These are phyloP conservation scores for Machaerirhynchus nigripectus DNA, from an alignment of 2,113 vertebrate genomes.

Conservation along the genomic window DNA sequence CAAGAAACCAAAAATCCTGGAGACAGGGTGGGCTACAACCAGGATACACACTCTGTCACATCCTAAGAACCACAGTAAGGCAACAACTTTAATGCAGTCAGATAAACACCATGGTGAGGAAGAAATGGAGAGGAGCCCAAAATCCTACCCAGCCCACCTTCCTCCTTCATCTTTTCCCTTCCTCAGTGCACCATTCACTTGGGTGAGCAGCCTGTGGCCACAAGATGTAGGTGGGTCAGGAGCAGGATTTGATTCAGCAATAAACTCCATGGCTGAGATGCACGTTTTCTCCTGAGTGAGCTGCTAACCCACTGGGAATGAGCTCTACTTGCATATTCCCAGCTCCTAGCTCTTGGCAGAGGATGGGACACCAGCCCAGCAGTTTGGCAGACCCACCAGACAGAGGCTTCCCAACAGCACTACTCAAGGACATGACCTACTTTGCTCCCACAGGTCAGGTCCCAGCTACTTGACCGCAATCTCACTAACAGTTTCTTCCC, in stretches of 20 bases:
- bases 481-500: slow-evolving; percentile 4
- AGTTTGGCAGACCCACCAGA: background rate
- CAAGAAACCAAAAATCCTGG: background rate
- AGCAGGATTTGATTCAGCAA: background rate
- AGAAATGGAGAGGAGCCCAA: background rate
- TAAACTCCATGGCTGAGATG: background rate
- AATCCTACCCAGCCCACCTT: background rate
- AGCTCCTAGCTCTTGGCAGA: background rate
- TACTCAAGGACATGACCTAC: background rate
- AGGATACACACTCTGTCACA: background rate
- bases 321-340: background rate
- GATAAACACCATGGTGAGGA: background rate
- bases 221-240: background rate
- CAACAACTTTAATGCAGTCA: background rate
- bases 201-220: background rate
- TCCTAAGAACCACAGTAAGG: background rate
- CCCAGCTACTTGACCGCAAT: background rate
- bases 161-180: background rate
- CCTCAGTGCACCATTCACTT: background rate
- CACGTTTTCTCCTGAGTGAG: background rate
- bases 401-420: background rate
- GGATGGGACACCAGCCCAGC: background rate
- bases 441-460: background rate
- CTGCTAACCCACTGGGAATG: background rate
- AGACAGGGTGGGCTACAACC: background rate